A percentile compares a stretch with the other conserved stretches of the same genome.
Evolutionary conservation across 2,113 vertebrate genomes (phyloP).

Genomic region (Spea bombifrons): DNA sequence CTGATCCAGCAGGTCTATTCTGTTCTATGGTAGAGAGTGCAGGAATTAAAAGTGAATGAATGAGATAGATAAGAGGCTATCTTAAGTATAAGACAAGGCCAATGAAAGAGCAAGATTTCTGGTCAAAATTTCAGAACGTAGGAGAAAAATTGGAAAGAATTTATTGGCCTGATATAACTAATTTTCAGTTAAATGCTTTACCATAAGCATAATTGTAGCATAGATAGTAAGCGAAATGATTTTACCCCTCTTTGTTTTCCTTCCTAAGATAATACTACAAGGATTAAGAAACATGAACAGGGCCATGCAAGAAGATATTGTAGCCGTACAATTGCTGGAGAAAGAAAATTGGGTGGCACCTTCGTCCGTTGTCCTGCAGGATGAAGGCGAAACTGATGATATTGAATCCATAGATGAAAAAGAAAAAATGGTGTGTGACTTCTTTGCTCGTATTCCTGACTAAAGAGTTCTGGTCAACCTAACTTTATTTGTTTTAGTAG

Average conservation of each 20-base stretch:
- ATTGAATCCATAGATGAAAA: slow-evolving; percentile 76
- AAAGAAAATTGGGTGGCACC: slow-evolving; percentile 81
- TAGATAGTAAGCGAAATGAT: too few relatives aligned
- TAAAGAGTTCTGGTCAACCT: too few relatives aligned
- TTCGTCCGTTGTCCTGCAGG: slow-evolving; percentile 85
- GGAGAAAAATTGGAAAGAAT: not conserved
- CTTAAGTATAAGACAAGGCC: too few relatives aligned
- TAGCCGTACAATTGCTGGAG: slow-evolving; percentile 83
- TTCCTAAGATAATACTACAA: slow-evolving; percentile 82
- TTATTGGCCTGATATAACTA: not conserved
- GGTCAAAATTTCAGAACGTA: not conserved
- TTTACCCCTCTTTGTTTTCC: slow-evolving; percentile 6
- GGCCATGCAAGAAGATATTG: slow-evolving; percentile 89
- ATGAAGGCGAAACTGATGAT: slow-evolving; percentile 82
- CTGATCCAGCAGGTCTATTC: too few relatives aligned
- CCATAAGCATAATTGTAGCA: not conserved
- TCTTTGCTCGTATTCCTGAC: not conserved
- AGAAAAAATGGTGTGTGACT: slow-evolving; percentile 63
- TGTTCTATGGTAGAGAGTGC: too few relatives aligned
- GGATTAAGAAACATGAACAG: slow-evolving; percentile 90
- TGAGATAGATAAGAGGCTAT: too few relatives aligned
- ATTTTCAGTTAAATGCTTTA: not conserved
- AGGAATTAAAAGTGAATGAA: too few relatives aligned
- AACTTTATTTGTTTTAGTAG: too few relatives aligned
- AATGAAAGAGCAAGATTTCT: too few relatives aligned